Evolutionary conservation across 1,140 invertebrate genomes (phyloP), one percentile per base, ranked within the genome.

Genomic region (Pemphigus obesinymphae): DNA sequence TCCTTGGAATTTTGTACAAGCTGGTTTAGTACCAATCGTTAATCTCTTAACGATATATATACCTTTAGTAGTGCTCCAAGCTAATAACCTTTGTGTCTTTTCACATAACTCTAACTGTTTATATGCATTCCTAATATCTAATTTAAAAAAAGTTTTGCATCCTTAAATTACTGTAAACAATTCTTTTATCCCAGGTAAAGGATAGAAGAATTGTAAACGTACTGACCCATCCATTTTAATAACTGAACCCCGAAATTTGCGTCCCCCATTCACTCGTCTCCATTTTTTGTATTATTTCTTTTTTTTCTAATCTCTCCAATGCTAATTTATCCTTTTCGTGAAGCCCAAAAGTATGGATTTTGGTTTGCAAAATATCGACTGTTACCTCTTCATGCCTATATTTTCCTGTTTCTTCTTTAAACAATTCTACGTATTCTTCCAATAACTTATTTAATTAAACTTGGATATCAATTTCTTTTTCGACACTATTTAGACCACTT

Each of bases 11-110:
- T 31, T 61, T 29, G 55, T 26, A 15, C 3, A 31, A n/a, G 88
- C 88, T n/a, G 85, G 86, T 72, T 86, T 85, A 7, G 90, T 85
- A 11, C 88, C 89, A 85, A 88, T 90, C 3, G 85, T 85, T 13
- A 89, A 55, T 75, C 86, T 72, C 76, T 86, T 87, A 83, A 87
- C 86, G 75, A 78, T n/a, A 73, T 85, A 89, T n/a, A 85, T 84
- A 40, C 86, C 86, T 82, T 83, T 82, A 82, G 84, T 84, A 26
- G 85, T 86, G 29, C 83, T 83, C 61, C 84, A 84, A 37, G 84
- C 83, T 85, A 82, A 87, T 84, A 85, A 86, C 85, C 70, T 82
- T 34, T 61, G 82, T 17, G 83, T 84, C 50, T 84, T 82, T 50
- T 85, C 82, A 58, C 84, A 45, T n/a, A n/a, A n/a, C n/a, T n/a